These are phyloP conservation scores for Calidris pygmaea DNA, from an alignment of 2,113 vertebrate genomes.

Conservation along the genomic window DNA sequence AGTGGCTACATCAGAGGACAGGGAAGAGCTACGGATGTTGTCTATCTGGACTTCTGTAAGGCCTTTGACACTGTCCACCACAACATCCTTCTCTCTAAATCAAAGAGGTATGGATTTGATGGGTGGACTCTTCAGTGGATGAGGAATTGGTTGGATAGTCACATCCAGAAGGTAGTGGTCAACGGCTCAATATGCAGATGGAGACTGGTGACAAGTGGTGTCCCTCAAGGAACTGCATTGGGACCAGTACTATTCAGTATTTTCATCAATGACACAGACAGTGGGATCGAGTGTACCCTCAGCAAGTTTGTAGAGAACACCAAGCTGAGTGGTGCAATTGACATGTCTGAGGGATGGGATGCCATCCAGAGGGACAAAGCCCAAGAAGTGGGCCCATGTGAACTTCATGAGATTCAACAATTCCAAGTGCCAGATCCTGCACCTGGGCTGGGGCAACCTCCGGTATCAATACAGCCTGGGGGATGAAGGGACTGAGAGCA, in stretches of 20 bases:
- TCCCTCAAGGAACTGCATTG: not conserved
- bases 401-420: not conserved
- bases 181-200: not conserved
- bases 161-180: not conserved
- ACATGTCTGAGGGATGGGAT: not conserved
- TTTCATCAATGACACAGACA: not conserved
- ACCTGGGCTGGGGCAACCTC: not conserved
- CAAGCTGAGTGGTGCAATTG: not conserved
- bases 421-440: not conserved
- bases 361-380: not conserved
- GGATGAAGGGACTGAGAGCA: not conserved
- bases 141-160: not conserved
- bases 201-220: not conserved
- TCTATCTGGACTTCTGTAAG: not conserved
- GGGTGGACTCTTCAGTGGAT: not conserved
- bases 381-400: not conserved
- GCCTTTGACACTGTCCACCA: not conserved
- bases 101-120: not conserved
- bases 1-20: not conserved
- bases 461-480: not conserved
- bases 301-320: not conserved
- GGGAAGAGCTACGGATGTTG: not conserved
- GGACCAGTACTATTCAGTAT: not conserved
- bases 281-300: not conserved
- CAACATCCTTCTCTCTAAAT: not conserved